A percentile compares a stretch with the other conserved stretches of the same genome.
Evolutionary conservation across 2,113 vertebrate genomes (phyloP).

Genomic region (Poecilia latipinna): DNA sequence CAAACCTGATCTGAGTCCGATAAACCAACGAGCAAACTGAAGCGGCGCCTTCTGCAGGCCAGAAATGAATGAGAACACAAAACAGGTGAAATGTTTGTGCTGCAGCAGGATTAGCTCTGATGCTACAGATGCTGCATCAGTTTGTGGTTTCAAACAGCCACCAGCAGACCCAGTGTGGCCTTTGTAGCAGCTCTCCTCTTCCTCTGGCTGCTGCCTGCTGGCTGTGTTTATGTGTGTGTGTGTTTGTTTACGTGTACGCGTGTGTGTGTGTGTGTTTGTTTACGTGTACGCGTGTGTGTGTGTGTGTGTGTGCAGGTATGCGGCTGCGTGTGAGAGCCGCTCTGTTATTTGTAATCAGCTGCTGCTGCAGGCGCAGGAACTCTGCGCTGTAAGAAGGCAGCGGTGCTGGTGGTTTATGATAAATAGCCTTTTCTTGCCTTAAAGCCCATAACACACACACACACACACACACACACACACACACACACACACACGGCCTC

Average conservation of each 20-base stretch:
- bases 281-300: conserved; percentile 8
- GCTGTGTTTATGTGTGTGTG: neutral
- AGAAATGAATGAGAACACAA: neutral
- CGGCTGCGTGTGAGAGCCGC: conserved; percentile 7
- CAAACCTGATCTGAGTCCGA: no score
- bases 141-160: conserved; percentile 2
- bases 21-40: no score
- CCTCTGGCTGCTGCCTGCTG: conserved; percentile 27
- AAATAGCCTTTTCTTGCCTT: conserved; percentile 53
- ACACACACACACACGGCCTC: conserved; percentile 35
- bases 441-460: conserved; percentile 26
- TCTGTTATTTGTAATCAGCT: conserved; percentile 49
- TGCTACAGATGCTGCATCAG: conserved; percentile 6
- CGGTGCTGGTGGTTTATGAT: conserved; percentile 56
- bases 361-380: conserved; percentile 57
- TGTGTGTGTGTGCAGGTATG: conserved; percentile 11
- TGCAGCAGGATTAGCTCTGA: conserved; percentile 21
- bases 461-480: conserved; percentile 37
- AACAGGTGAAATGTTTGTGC: neutral
- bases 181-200: conserved; percentile 8
- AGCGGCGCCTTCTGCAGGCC: neutral
- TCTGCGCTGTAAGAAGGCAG: conserved; percentile 49
- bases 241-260: conserved; percentile 8
- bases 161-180: conserved; percentile 40
- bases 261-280: conserved; percentile 5